These are phyloP conservation scores for Centrocercus urophasianus DNA, from an alignment of 2,113 vertebrate species.

Conservation along the genomic window DNA sequence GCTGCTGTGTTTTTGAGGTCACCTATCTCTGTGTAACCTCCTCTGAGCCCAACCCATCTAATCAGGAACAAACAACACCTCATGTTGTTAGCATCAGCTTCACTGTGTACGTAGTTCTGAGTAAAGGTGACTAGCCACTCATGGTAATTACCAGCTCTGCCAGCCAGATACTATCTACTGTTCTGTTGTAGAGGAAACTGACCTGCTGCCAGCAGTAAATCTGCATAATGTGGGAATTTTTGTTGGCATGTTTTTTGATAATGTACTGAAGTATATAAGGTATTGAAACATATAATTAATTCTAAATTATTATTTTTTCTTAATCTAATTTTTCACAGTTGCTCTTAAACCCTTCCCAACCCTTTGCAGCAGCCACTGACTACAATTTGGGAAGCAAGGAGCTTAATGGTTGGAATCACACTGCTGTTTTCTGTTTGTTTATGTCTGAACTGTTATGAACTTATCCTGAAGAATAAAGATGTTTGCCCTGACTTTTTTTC, in stretches of 20 bases:
- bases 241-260: not conserved
- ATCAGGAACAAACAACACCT: not conserved
- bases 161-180: not conserved
- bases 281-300: not conserved
- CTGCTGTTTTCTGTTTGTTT: slow-evolving; percentile 8
- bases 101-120: not conserved
- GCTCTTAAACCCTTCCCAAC: not conserved
- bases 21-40: not conserved
- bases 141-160: not conserved
- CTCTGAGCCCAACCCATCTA: not conserved
- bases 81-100: not conserved
- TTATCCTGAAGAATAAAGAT: not conserved
- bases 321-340: not conserved
- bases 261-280: not conserved
- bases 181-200: not conserved
- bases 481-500: not conserved
- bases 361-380: not conserved
- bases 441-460: not conserved
- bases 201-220: not conserved
- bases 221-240: not conserved
- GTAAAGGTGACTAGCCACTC: not conserved
- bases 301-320: not conserved
- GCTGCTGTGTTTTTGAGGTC: not conserved
- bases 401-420: not conserved
- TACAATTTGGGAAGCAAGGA: not conserved